These are phyloP conservation scores for Sycophila sp. DNA, from an alignment of 1,140 invertebrate genomes.

Conservation along the genomic window DNA sequence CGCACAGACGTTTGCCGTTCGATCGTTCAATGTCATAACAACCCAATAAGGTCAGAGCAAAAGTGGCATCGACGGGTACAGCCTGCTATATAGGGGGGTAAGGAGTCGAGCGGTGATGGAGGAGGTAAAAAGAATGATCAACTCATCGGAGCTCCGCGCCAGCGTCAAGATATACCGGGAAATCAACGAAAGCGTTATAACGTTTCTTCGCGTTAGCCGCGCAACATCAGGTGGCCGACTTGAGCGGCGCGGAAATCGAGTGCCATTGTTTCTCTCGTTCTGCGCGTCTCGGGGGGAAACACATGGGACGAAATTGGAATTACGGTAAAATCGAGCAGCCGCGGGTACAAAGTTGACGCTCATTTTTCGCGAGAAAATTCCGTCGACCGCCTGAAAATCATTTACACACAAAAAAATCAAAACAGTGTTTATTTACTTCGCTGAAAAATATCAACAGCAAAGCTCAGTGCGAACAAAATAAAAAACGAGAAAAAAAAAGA, in stretches of 20 bases:
- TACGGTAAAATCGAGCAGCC: slow-evolving; percentile 9
- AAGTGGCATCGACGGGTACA: background rate
- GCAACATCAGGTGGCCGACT: background rate
- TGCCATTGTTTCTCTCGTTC: slow-evolving; percentile 10
- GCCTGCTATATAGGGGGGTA: background rate
- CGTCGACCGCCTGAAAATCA: too few species aligned
- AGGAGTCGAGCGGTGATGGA: background rate
- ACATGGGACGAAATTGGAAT: slow-evolving; percentile 19
- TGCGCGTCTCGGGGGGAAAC: background rate
- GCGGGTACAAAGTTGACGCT: too few species aligned
- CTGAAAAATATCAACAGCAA: too few species aligned
- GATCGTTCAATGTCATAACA: background rate
- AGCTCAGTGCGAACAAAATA: too few species aligned
- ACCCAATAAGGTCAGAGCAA: background rate
- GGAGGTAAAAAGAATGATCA: background rate
- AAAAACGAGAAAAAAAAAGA: background rate
- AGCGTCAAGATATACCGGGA: background rate
- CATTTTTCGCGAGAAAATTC: slow-evolving; percentile 2
- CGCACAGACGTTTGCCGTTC: background rate
- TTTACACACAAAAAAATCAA: slow-evolving; percentile 5
- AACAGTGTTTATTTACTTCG: slow-evolving; percentile 13
- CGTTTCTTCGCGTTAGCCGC: background rate
- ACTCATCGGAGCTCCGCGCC: slow-evolving; percentile 7
- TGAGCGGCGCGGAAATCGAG: slow-evolving; percentile 4
- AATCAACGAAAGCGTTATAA: slow-evolving; percentile 17